Conservation (phyloP, 2,113 vertebrate species). For the Spea multiplicata region DNA sequence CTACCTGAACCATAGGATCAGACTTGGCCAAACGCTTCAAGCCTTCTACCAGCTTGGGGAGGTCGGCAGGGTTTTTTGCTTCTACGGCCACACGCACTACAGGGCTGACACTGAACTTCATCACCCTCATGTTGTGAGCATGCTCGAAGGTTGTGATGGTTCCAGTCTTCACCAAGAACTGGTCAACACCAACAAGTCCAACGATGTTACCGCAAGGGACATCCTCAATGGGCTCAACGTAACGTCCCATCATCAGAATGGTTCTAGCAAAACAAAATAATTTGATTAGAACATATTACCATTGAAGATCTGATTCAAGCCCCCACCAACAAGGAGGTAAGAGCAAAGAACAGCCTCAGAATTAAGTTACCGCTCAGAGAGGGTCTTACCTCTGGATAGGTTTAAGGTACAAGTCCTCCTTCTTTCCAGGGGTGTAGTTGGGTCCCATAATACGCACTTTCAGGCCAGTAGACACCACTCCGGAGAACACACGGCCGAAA, state of each 20-base stretch:
- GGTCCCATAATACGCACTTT: constrained; percentile 64
- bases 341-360: not conserved
- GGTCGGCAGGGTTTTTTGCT: constrained; percentile 63
- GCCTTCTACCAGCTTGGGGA: constrained; percentile 66
- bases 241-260: constrained; percentile 66
- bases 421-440: constrained; percentile 65
- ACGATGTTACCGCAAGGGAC: constrained; percentile 66
- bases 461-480: constrained; percentile 58
- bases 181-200: constrained; percentile 63
- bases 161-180: constrained; percentile 63
- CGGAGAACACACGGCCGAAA: constrained; percentile 63
- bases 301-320: too few species aligned
- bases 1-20: constrained; percentile 66
- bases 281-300: not conserved
- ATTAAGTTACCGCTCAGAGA: not conserved
- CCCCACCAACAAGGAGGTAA: not conserved
- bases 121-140: constrained; percentile 63
- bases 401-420: constrained; percentile 65
- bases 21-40: constrained; percentile 65
- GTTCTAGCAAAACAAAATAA: constrained; percentile 55
- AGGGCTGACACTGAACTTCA: constrained; percentile 66
- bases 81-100: constrained; percentile 63
- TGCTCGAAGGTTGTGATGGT: constrained; percentile 63
- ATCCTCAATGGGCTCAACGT: constrained; percentile 66
- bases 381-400: constrained; percentile 61